Evolutionary conservation across 2,797 vertebrate species (phyloP), one percentile per base, ranked within the genome.

Genomic region (Peromyscus melanophrys): DNA sequence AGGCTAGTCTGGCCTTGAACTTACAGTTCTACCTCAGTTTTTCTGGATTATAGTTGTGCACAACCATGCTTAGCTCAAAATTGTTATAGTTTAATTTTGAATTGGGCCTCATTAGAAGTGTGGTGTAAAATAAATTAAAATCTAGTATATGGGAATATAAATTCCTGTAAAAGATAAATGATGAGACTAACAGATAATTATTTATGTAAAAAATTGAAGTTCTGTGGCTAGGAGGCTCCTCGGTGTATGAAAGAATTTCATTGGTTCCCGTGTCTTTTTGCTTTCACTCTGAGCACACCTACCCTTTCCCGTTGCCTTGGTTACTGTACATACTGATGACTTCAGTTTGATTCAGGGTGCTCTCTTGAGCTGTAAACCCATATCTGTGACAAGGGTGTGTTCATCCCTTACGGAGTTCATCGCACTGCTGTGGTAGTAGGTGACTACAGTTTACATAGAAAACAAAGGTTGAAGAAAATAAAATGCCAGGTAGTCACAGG

Each of bases 111-210:
- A 86, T 34, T 75, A 34, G 55, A 95, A 94, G 34, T 95, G 88
- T 49, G 6, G 4, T 90, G 49, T 92, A 87, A 94, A 93, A 40
- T 82, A 87, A 95, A 67, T 92, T 80, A 86, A 85, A 80, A 63
- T 83, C 21, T 87, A 94, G 73, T 69, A 34, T 16, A 37, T 81
- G n/a, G 46, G 71, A 73, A 77, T 61, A 27, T 85, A 81, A 93
- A 49, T 97, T 87, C 76, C 61, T 86, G 7, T 71, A 81, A 87
- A 95, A 82, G 46, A 55, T 89, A 94, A 91, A 86, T 96, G 34
- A 59, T 90, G 16, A 77, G 34, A 83, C 27, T n/a, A 34, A 63
- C 8, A 49, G 27, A 49, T 93, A 87, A 75, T 94, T 92, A 65
- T 63, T 89, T 81, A 92, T 69, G 67, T 81, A 57, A 80, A 91